phyloP scores from a whole-genome alignment of 1,140 invertebrate genomes.

The Aphaenogaster rudis region DNA sequence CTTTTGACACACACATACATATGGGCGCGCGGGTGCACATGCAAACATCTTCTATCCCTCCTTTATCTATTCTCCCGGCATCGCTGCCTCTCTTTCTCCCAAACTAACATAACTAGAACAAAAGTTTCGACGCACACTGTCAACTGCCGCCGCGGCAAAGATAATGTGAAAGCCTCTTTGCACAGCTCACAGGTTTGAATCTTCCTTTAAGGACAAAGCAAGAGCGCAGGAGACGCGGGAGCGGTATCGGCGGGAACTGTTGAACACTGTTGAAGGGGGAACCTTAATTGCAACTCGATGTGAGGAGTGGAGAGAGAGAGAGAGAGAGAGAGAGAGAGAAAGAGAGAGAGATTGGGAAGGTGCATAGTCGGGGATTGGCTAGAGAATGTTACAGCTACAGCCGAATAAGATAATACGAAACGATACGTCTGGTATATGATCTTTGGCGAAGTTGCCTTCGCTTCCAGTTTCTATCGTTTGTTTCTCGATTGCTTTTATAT shows the following conservation, averaged over 20 bases:
- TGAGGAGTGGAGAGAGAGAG: not conserved
- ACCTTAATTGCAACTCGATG: conserved; percentile 64
- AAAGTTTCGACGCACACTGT: conserved; percentile 70
- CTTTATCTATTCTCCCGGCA: conserved; percentile 2
- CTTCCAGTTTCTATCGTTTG: not conserved
- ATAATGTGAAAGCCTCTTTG: conserved; percentile 62
- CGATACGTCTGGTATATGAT: not conserved
- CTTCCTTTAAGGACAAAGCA: conserved; percentile 60
- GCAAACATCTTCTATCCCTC: conserved; percentile 18
- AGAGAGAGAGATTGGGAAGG: conserved; percentile 8
- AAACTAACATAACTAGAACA: conserved; percentile 68
- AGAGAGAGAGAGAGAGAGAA: not conserved
- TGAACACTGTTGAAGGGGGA: conserved; percentile 20
- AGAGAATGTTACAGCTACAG: conserved; percentile 16
- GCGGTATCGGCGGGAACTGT: not conserved
- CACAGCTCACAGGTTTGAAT: conserved; percentile 30
- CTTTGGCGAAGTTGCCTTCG: not conserved
- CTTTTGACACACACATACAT: conserved; percentile 50
- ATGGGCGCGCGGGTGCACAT: not conserved
- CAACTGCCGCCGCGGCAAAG: conserved; percentile 55
- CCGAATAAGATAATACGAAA: conserved; percentile 18
- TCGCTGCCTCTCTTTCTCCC: conserved; percentile 40
- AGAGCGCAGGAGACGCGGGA: not conserved
- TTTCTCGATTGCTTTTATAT: not conserved
- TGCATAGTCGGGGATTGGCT: conserved; percentile 1